Conservation (phyloP, 2,113 vertebrate species). For the Phyllostomus discolor region DNA sequence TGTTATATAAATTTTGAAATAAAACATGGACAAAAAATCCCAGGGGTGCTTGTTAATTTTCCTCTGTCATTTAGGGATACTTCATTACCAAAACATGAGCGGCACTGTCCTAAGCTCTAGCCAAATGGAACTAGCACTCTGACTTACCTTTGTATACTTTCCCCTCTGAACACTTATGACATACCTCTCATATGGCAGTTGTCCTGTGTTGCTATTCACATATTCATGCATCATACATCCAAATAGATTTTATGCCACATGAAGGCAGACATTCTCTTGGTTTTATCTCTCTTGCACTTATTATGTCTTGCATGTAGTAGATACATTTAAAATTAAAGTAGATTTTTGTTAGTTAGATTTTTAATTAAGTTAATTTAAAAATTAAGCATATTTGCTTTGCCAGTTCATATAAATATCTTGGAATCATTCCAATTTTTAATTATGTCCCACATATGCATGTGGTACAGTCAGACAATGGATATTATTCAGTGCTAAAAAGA, state of each 20-base stretch:
- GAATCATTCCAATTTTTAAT: slow-evolving; percentile 1
- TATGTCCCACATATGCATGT: background rate
- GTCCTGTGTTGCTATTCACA: background rate
- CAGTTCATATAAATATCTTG: background rate
- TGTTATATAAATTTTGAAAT: background rate
- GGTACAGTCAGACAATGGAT: background rate
- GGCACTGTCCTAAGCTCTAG: background rate
- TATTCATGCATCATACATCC: background rate
- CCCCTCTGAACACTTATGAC: background rate
- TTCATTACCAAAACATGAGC: background rate
- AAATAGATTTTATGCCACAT: background rate
- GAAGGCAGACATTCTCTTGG: background rate
- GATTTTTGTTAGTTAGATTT: background rate
- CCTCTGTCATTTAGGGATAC: background rate
- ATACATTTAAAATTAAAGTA: slow-evolving; percentile 2
- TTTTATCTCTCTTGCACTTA: background rate
- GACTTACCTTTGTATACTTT: background rate
- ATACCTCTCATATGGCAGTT: background rate
- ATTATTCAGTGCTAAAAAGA: background rate
- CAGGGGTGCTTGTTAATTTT: background rate
- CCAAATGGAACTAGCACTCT: background rate
- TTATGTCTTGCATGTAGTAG: background rate
- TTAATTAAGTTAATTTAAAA: background rate
- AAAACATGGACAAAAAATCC: background rate
- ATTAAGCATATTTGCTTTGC: background rate